phyloP scores from a whole-genome alignment of 2,888 invertebrate species.

The Lasioglossum calceatum region DNA sequence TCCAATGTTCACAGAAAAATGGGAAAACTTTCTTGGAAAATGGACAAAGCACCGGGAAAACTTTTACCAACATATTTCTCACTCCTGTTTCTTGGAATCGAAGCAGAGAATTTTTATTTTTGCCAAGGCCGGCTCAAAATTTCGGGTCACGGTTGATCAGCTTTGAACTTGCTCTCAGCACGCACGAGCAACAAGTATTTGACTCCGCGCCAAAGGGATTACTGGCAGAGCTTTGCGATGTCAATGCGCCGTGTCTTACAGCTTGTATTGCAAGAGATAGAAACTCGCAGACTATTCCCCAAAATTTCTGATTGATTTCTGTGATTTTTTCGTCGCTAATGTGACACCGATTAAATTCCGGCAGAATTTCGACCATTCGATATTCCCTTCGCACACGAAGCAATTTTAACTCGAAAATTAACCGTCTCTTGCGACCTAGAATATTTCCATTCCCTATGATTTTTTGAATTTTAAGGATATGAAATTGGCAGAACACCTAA shows the following conservation, averaged over 20 bases:
- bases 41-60: background rate
- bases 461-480: no score
- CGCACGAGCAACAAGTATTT: constrained; percentile 32
- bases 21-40: no score
- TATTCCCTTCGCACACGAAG: no score
- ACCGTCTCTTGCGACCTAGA: no score
- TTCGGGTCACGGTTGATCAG: background rate
- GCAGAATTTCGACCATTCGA: background rate
- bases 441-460: no score
- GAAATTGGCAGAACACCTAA: no score
- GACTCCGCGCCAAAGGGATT: constrained; percentile 21
- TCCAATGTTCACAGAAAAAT: no score
- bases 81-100: no score
- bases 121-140: background rate
- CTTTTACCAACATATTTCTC: background rate
- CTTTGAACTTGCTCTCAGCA: background rate
- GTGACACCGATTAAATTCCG: background rate
- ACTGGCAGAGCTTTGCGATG: background rate
- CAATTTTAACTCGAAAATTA: no score
- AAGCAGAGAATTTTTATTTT: no score
- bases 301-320: background rate
- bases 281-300: no score
- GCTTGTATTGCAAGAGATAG: no score
- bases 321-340: background rate
- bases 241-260: background rate